Base-by-base conservation (phyloP, 2,113 vertebrate species). In the Sebastes schlegelii region DNA sequence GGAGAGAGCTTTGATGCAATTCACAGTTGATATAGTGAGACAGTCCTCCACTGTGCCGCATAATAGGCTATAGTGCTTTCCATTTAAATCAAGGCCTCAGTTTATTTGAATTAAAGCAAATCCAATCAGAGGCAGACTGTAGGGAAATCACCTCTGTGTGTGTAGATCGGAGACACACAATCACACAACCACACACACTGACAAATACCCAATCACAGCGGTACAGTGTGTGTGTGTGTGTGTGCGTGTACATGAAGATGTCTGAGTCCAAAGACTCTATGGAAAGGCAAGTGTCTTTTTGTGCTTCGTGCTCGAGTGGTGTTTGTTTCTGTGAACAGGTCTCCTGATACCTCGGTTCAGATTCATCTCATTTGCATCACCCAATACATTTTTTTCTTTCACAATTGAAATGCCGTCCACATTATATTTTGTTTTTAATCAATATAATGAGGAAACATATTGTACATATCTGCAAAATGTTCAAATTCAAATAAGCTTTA, bases 61-160 rank as follows among this genome's bases (percentile, higher is more conserved):
- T 88, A 89, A 90, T 82, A 67, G 81, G 62, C 80, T 86, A 48
- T 75, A 90, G 86, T 91, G 86, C 85, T 87, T 88, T 90, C 88
- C 80, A 91, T 91, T 93, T 89, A 92, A 92, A 85, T 91, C 85
- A 88, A 87, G 86, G 86, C 85, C 69, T 85, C 64, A 46, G 79
- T 89, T 87, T 82, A 86, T 91, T 90, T 90, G 88, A 91, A 88
- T 92, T 88, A 89, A 86, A 90, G 74, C 75, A 89, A 91, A 91
- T 92, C 89, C 83, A 91, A 91, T 93, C 83, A 88, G 71, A 69
- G 52, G 54, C 5, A 61, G 85, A 85, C 91, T 90, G 77, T 70
- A 11, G 85, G 89, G 86, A 91, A 90, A 93, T 91, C 85, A 91
- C 71, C 86, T 83, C 80, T 74, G 85, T 68, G 84, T 80, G 52